These are phyloP conservation scores for Andricus curvator DNA, from an alignment of 2,888 invertebrate species.

Conservation along the genomic window DNA sequence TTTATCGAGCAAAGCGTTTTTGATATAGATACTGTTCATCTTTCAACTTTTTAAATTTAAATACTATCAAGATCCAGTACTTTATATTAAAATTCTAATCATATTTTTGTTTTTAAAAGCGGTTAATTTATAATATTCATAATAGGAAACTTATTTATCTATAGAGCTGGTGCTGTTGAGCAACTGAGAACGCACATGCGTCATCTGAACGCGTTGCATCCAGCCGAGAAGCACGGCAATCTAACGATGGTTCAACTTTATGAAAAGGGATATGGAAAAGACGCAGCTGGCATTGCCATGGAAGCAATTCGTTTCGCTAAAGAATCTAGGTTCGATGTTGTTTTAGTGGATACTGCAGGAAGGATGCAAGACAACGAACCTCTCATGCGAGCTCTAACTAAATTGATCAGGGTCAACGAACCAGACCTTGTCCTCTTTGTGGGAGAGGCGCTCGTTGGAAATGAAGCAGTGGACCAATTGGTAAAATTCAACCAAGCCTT, in stretches of 20 bases:
- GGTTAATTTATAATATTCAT: neutral
- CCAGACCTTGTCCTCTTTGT: slow-evolving; percentile 99
- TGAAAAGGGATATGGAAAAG: slow-evolving; percentile 99
- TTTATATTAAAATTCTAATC: too few species aligned
- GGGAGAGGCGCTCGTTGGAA: slow-evolving; percentile 99
- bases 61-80: too few species aligned
- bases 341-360: slow-evolving; percentile 99
- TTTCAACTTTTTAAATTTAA: too few species aligned
- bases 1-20: too few species aligned
- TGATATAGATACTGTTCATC: too few species aligned
- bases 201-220: slow-evolving; percentile 96
- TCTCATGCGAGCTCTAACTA: slow-evolving; percentile 97
- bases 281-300: slow-evolving; percentile 98
- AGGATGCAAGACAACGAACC: slow-evolving; percentile 99
- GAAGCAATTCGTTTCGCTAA: slow-evolving; percentile 95
- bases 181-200: slow-evolving; percentile 96
- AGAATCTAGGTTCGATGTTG: slow-evolving; percentile 91
- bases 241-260: slow-evolving; percentile 94
- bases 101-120: too few species aligned
- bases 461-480: slow-evolving; percentile 99
- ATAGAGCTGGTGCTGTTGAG: slow-evolving; percentile 98
- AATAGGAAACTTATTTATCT: neutral
- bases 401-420: slow-evolving; percentile 97
- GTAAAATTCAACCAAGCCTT: slow-evolving; percentile 99
- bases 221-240: slow-evolving; percentile 85